phyloP scores from a whole-genome alignment of 2,797 vertebrate species.

The Esox lucius region DNA sequence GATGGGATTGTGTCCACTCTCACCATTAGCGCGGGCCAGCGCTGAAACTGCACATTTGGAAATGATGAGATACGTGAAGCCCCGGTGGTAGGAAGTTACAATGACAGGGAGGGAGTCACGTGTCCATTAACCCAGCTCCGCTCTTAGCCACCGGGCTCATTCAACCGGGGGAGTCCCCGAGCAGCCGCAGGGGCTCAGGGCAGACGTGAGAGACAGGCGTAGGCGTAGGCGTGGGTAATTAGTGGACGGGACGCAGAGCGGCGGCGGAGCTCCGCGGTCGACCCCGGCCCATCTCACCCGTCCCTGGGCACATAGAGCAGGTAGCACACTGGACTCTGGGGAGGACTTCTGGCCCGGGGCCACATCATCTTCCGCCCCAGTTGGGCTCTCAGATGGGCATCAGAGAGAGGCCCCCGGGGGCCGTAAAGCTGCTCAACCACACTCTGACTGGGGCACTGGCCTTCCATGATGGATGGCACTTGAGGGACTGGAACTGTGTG shows the following conservation, averaged over 20 bases:
- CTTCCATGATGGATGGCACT: slow-evolving; percentile 80
- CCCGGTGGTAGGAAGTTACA: slow-evolving; percentile 55
- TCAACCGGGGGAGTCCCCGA: slow-evolving; percentile 41
- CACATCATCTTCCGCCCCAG: slow-evolving; percentile 68
- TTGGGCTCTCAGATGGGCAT: slow-evolving; percentile 60
- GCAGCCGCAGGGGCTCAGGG: slow-evolving; percentile 45
- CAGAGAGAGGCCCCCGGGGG: slow-evolving; percentile 65
- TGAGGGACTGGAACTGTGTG: slow-evolving; percentile 74
- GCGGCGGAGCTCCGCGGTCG: slow-evolving; percentile 32
- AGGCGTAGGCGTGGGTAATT: slow-evolving; percentile 64
- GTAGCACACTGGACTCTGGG: slow-evolving; percentile 51
- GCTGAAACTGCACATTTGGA: slow-evolving; percentile 65
- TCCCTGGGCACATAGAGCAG: slow-evolving; percentile 60
- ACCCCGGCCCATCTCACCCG: slow-evolving; percentile 56
- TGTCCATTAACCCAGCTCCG: slow-evolving; percentile 60
- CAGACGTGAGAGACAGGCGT: slow-evolving; percentile 42
- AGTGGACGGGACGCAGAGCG: slow-evolving; percentile 56
- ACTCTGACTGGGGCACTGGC: slow-evolving; percentile 77
- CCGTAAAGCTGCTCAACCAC: slow-evolving; percentile 67
- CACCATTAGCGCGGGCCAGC: slow-evolving; percentile 49
- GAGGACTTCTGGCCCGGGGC: slow-evolving; percentile 56
- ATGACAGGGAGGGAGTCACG: slow-evolving; percentile 33
- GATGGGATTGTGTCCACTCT: slow-evolving; percentile 43
- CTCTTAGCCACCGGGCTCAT: slow-evolving; percentile 28
- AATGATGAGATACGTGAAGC: slow-evolving; percentile 52